Percentiles rank a stretch among this genome's conserved stretches.
Evolutionary conservation across 1,140 invertebrate species (phyloP).

Genomic region (Lysiphlebus fabarum): DNA sequence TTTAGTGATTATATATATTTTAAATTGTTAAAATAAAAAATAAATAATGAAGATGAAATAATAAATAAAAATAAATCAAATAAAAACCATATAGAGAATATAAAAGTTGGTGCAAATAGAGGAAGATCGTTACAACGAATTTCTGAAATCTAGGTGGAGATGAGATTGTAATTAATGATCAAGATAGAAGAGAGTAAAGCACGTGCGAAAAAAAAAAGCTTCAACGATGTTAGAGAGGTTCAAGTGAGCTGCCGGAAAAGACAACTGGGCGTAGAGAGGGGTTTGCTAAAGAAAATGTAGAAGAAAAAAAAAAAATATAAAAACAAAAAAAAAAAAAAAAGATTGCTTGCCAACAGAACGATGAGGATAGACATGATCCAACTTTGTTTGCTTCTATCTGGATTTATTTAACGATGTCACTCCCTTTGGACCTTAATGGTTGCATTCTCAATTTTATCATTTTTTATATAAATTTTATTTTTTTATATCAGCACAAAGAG

Average conservation of each 20-base stretch:
- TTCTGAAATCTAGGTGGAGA: constrained; percentile 23
- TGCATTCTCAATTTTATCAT: not conserved
- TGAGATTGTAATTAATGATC: constrained; percentile 20
- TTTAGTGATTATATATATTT: too few species aligned
- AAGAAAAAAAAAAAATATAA: not conserved
- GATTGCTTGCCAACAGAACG: not conserved
- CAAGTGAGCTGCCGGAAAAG: constrained; percentile 7
- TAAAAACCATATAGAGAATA: not conserved
- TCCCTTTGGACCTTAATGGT: constrained; percentile 21
- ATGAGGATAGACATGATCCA: not conserved
- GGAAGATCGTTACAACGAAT: constrained; percentile 14
- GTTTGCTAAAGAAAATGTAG: not conserved
- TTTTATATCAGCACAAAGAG: constrained; percentile 15
- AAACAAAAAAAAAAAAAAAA: too few species aligned
- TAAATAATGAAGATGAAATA: too few species aligned
- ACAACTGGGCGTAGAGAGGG: not conserved
- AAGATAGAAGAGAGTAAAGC: constrained; percentile 10
- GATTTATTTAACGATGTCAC: constrained; percentile 28
- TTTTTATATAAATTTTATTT: constrained; percentile 8
- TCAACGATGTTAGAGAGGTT: constrained; percentile 12
- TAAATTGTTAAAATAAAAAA: too few species aligned
- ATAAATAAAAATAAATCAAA: too few species aligned
- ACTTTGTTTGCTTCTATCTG: constrained; percentile 22
- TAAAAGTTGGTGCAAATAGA: constrained; percentile 2
- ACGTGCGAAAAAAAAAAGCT: constrained; percentile 6